These are phyloP conservation scores for Sciurus vulgaris DNA, from an alignment of 2,797 vertebrate species.

Conservation along the genomic window DNA sequence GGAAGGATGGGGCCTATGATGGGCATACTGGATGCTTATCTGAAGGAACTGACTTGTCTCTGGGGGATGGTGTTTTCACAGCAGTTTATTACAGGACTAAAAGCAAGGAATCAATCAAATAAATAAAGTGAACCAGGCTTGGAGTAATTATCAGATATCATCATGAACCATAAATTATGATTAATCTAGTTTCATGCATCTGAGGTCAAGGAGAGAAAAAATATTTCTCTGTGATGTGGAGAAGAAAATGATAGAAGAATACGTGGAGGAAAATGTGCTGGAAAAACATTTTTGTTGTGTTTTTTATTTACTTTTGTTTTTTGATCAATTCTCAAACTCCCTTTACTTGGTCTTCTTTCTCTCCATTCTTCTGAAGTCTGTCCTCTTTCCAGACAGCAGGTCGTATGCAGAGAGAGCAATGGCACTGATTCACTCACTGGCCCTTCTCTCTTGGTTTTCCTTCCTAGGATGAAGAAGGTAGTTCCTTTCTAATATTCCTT, in stretches of 20 bases:
- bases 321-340: no score
- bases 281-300: background rate
- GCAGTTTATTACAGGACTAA: background rate
- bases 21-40: background rate
- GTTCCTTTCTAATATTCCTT: no score
- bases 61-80: background rate
- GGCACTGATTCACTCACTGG: no score
- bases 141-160: background rate
- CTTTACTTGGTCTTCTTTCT: no score
- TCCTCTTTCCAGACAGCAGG: no score
- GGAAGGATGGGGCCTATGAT: background rate
- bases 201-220: constrained; percentile 16
- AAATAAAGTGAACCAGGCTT: background rate
- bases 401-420: no score
- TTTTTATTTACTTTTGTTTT: background rate
- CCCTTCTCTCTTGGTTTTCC: no score
- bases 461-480: no score
- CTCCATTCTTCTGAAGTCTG: no score
- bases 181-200: background rate
- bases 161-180: background rate
- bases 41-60: background rate
- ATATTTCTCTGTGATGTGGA: background rate
- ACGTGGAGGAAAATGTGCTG: background rate
- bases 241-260: background rate
- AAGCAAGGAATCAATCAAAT: background rate